phyloP scores from a whole-genome alignment of 2,888 invertebrate genomes.

The Beris morrisii region DNA sequence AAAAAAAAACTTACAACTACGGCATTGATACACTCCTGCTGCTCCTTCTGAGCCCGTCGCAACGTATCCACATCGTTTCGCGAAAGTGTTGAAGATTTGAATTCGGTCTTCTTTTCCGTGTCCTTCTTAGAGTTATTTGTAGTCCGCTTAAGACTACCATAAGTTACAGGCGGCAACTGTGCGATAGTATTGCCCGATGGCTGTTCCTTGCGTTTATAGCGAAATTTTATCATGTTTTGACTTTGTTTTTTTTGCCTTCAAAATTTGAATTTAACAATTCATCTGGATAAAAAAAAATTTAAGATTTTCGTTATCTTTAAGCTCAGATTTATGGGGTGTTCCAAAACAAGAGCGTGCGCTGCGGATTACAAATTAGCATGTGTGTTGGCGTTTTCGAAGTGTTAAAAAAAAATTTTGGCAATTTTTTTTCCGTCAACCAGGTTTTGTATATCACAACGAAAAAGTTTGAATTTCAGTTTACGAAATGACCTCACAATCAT shows the following conservation, averaged over 20 bases:
- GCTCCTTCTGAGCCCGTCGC: slow-evolving; percentile 40
- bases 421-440: no score
- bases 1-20: slow-evolving; percentile 52
- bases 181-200: slow-evolving; percentile 31
- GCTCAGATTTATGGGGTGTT: no score
- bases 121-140: slow-evolving; percentile 30
- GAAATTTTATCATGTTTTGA: slow-evolving; percentile 65
- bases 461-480: no score
- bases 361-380: slow-evolving; percentile 29
- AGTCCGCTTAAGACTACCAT: slow-evolving; percentile 37
- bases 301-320: no score
- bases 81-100: slow-evolving; percentile 34
- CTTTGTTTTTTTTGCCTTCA: background rate
- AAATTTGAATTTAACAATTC: background rate
- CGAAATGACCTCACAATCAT: no score
- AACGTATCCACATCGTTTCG: slow-evolving; percentile 4
- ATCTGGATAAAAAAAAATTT: background rate
- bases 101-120: slow-evolving; percentile 22
- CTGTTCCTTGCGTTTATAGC: slow-evolving; percentile 64
- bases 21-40: slow-evolving; percentile 55
- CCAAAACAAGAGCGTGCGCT: background rate
- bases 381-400: slow-evolving; percentile 13
- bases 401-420: no score
- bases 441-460: no score
- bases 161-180: slow-evolving; percentile 3